Evolutionary conservation across 23 tunicate species (phyloP).

Genomic region (Corella eumyota): DNA sequence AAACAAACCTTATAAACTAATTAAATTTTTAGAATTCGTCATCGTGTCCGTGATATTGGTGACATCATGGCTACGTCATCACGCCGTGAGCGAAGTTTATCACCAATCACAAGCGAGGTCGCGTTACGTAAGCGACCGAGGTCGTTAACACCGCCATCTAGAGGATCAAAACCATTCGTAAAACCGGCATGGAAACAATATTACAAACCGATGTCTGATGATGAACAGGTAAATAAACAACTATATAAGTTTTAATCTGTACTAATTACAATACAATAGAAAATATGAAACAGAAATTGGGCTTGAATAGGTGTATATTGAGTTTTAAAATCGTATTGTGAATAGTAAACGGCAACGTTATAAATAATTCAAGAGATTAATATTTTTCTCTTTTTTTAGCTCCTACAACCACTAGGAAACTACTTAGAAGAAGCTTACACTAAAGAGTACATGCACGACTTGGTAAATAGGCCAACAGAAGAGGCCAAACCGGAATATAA

Average conservation of each 20-base stretch:
- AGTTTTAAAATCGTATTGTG: too few species aligned
- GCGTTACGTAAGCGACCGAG: slow-evolving; percentile 19
- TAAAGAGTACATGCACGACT: slow-evolving; percentile 55
- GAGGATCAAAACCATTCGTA: slow-evolving; percentile 42
- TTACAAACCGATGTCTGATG: slow-evolving; percentile 74
- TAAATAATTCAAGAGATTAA: not conserved
- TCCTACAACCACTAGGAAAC: slow-evolving; percentile 60
- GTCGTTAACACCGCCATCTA: slow-evolving; percentile 53
- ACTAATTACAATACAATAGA: too few species aligned
- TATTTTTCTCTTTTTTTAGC: slow-evolving; percentile 37
- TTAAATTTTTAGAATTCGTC: too few species aligned
- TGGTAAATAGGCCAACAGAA: slow-evolving; percentile 15
- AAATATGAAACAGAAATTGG: too few species aligned
- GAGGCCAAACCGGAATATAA: slow-evolving; percentile 16
- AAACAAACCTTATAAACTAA: too few species aligned
- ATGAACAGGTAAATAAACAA: slow-evolving; percentile 36
- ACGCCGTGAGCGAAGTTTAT: slow-evolving; percentile 13
- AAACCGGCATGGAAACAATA: slow-evolving; percentile 70
- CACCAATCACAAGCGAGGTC: slow-evolving; percentile 11
- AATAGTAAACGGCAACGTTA: slow-evolving; percentile 8
- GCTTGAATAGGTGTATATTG: too few species aligned
- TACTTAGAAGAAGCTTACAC: slow-evolving; percentile 52
- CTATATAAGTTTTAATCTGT: too few species aligned
- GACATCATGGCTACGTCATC: slow-evolving; percentile 22
- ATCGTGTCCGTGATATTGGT: slow-evolving; percentile 42